Evolutionary conservation across 2,113 vertebrate species (phyloP).

Genomic region (Corynorhinus townsendii): DNA sequence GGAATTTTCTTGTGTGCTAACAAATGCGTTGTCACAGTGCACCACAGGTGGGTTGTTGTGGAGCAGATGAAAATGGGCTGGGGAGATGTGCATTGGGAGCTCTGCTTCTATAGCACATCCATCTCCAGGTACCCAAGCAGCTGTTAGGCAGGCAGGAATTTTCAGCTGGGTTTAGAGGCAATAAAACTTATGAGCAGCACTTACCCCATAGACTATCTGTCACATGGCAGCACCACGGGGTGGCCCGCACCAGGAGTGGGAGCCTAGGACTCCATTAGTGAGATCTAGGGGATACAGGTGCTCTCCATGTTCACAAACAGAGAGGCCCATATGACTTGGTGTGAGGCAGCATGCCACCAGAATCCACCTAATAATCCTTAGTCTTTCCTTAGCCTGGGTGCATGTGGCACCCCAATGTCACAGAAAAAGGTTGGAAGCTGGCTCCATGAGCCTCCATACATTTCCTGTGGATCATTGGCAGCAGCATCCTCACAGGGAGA

Average conservation of each 20-base stretch:
- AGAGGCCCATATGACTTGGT: not conserved
- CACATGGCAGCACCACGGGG: not conserved
- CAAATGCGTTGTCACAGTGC: constrained; percentile 53
- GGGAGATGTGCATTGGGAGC: constrained; percentile 46
- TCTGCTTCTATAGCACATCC: constrained; percentile 57
- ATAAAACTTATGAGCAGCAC: constrained; percentile 44
- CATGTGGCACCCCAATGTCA: no score
- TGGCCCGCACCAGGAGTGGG: not conserved
- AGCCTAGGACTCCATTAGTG: not conserved
- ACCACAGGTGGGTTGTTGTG: constrained; percentile 43
- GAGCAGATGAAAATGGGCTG: constrained; percentile 61
- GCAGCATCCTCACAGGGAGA: not conserved
- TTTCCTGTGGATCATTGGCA: not conserved
- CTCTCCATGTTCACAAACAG: not conserved
- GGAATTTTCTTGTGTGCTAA: constrained; percentile 26
- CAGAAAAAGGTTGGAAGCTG: not conserved
- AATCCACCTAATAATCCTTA: not conserved
- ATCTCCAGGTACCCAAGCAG: constrained; percentile 53
- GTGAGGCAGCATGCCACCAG: fast-evolving
- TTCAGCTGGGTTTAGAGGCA: constrained; percentile 48
- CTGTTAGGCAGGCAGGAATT: constrained; percentile 42
- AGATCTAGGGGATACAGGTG: not conserved
- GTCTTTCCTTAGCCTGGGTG: not conserved
- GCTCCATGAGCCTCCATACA: not conserved
- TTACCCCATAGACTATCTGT: constrained; percentile 50